Conservation (phyloP, 2,888 invertebrate species). For the Nesidiocoris tenuis region DNA sequence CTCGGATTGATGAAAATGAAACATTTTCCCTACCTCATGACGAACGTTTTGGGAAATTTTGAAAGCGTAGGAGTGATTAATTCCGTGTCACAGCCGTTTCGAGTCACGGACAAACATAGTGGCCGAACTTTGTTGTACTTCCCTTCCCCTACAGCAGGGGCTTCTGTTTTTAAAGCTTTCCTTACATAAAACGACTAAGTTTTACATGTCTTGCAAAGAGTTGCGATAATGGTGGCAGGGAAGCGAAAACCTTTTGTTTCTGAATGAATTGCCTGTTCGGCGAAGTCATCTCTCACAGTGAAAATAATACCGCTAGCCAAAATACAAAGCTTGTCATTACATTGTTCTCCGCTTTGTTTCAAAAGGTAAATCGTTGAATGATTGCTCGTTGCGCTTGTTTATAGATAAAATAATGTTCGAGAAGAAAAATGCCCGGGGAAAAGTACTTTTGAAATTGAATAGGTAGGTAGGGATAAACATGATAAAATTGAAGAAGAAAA, state of each 20-base stretch:
- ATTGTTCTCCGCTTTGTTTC: background rate
- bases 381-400: too few relatives aligned
- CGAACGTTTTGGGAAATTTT: background rate
- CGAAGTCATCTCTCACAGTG: slow-evolving; percentile 11
- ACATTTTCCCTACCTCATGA: too few relatives aligned
- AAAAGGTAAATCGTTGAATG: background rate
- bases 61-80: background rate
- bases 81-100: background rate
- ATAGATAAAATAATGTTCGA: too few relatives aligned
- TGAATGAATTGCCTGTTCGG: slow-evolving; percentile 15
- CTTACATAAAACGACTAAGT: background rate
- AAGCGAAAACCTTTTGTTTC: background rate
- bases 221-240: background rate
- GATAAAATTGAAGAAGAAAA: too few relatives aligned
- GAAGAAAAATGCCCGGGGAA: too few relatives aligned
- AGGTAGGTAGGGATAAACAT: too few relatives aligned
- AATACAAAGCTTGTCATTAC: background rate
- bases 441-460: too few relatives aligned
- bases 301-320: background rate
- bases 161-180: background rate
- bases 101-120: background rate
- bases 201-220: background rate
- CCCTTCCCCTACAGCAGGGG: background rate
- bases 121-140: background rate
- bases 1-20: too few relatives aligned